Base-by-base conservation (phyloP, 1,140 invertebrate species). In the Matsumurasca onukii region DNA sequence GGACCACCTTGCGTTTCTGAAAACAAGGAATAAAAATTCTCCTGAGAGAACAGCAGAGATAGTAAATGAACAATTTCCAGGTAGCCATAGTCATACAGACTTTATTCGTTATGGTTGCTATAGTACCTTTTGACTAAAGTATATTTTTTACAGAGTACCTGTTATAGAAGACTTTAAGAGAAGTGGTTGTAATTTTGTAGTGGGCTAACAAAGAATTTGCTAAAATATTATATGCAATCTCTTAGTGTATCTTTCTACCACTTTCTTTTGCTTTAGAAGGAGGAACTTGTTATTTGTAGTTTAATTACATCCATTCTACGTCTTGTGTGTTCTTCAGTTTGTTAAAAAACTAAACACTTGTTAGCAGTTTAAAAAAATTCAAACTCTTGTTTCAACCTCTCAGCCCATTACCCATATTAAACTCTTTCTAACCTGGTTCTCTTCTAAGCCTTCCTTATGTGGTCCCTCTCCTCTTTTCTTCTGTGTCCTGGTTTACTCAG, bases 21-120 rank as follows among this genome's bases (percentile, higher is more conserved):
- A 59, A 9, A 59, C n/a, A 3, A 59, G 25, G 25, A 59, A 59
- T 12, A 59, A 59, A 29, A 27, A 59, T 24, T n/a, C 55, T 3
- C n/a, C 30, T 12, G 30, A 59, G 13, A 59, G 30, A 59, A 59
- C 55, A 59, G 55, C 55, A 59, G 55, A 59, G 12, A 59, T 29
- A 27, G 55, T 59, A 2, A 13, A 59, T 29, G 55, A 59, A 27
- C 15, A 59, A 15, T 27, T 59, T 29, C 55, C 55, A 59, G 55
- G 55, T 59, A 25, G 22, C 3, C 20, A 12, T 22, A 20, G 3
- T 20, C 3, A 15, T 3, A 5, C 3, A 52, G 12, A 52, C 20
- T 52, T 17, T 22, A 22, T 22, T 45, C 9, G 9, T 45, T 45
- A 45, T 9, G 34, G 20, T 52, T 52, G 5, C 12, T 52, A 15